Evolutionary conservation across 37 sponge, comb jelly and placozoan species (phyloP), one percentile per base, ranked within the genome.

Genomic region (Corticium candelabrum): DNA sequence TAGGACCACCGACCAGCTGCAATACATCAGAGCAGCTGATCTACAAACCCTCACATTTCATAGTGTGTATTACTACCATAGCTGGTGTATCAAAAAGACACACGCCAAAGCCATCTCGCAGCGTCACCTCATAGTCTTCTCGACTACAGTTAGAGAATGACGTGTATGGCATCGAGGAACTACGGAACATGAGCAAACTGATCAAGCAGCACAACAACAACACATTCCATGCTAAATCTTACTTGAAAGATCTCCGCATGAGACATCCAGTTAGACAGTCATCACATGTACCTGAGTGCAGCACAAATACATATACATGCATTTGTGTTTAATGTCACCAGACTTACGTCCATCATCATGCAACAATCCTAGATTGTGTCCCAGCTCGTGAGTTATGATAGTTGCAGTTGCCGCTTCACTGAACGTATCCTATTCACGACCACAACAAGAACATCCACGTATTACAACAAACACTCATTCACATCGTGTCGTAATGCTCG

Each of bases 291-390:
- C 62, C 62, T 50, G 11, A 21, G 21, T 27, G 62, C 21, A 50
- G 62, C 62, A 11, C 21, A 50, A 21, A 27, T 11, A 27, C 15
- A 50, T 27, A 50, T 50, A 50, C 62, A 21, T 21, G 62, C n/a
- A n/a, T n/a, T n/a, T n/a, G n/a, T n/a, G 62, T 50, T 50, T 21
- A 11, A 27, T 21, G 21, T 21, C 15, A 50, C 21, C 21, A 11
- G 5, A 29, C 73, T 70, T 70, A 70, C 73, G 73, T 29, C 33
- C 33, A 32, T 70, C 73, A 34, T 34, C 73, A 32, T 70, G 73
- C 5, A 4, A 29, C 73, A 70, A 30, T 70, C 73, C 73, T 4
- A 70, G 36, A 34, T 70, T 70, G 73, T 70, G 73, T 7, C 73
- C 73, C 31, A 70, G 36, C 31, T 29, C 73, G 73, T 70, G 73